Evolutionary conservation across 2,888 invertebrate genomes (phyloP).

Genomic region (Griposia aprilina): DNA sequence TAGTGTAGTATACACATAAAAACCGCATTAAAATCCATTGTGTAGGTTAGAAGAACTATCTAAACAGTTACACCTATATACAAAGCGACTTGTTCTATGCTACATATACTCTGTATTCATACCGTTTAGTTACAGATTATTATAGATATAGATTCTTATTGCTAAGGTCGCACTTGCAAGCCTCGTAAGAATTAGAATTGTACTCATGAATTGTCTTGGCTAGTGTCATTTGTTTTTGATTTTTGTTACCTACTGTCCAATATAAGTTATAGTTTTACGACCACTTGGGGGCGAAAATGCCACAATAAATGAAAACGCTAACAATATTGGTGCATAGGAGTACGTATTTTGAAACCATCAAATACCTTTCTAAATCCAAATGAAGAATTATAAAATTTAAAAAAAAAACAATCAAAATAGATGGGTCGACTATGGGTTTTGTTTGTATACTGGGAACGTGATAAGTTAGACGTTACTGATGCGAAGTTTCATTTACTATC

Average conservation of each 20-base stretch:
- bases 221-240: background rate
- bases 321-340: too few relatives aligned
- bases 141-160: background rate
- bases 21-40: too few relatives aligned
- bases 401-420: background rate
- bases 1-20: too few relatives aligned
- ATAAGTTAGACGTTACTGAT: background rate
- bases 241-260: background rate
- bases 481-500: background rate
- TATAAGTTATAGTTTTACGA: background rate
- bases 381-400: too few relatives aligned
- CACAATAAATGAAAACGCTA: background rate
- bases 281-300: background rate
- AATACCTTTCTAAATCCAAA: too few relatives aligned
- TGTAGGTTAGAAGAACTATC: background rate
- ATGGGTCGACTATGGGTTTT: background rate
- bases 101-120: background rate
- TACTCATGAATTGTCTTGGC: background rate
- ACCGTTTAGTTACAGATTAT: background rate
- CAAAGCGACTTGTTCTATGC: background rate
- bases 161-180: background rate
- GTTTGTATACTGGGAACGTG: background rate
- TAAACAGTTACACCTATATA: background rate
- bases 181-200: background rate
- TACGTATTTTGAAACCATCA: too few relatives aligned